phyloP scores from a whole-genome alignment of 2,888 invertebrate genomes.

The Cabera pusaria region DNA sequence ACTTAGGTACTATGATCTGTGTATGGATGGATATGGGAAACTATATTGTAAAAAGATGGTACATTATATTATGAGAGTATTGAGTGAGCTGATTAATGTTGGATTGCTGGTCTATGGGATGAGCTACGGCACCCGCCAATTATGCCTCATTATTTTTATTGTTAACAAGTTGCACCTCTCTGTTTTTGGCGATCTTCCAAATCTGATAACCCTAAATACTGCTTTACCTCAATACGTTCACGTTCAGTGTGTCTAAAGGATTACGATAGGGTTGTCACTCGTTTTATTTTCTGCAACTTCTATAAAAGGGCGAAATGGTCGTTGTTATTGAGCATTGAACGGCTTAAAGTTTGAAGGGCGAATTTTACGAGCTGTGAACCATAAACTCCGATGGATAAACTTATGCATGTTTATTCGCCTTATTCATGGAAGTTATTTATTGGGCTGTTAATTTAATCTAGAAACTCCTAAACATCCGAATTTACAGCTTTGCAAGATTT shows the following conservation, averaged over 20 bases:
- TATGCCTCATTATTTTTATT: no score
- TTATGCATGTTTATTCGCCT: conserved; percentile 22
- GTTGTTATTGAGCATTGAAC: conserved; percentile 23
- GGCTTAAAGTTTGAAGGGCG: conserved; percentile 22
- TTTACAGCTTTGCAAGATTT: conserved; percentile 12
- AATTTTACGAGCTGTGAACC: conserved; percentile 21
- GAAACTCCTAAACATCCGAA: conserved; percentile 15
- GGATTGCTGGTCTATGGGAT: no score
- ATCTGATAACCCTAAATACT: no score
- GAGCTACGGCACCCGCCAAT: no score
- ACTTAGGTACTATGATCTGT: no score
- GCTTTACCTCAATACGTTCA: no score
- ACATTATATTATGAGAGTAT: no score
- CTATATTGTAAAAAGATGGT: no score
- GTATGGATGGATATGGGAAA: no score
- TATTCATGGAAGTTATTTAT: conserved; percentile 24
- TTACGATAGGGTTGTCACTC: conserved; percentile 39
- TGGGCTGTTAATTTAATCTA: conserved; percentile 18
- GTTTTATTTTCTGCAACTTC: conserved; percentile 41
- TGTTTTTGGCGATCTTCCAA: no score
- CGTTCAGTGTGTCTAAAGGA: conserved; percentile 33
- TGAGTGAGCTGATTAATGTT: no score
- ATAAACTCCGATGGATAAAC: conserved; percentile 16
- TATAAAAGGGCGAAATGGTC: conserved; percentile 38
- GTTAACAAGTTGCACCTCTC: no score